phyloP scores from a whole-genome alignment of 2,888 invertebrate genomes.

The Lucinisca nassula region DNA sequence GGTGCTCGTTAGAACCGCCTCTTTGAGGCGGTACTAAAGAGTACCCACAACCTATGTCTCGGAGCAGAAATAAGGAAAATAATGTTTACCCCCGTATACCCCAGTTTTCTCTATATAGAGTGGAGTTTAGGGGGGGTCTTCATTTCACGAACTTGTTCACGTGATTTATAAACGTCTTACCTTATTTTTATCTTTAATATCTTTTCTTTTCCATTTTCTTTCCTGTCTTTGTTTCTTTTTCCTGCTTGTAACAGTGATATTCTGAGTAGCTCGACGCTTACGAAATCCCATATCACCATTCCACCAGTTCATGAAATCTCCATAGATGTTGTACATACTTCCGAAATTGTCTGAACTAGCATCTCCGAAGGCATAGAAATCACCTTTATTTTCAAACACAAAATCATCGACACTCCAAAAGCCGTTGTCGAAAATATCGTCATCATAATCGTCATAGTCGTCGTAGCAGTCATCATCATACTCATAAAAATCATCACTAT shows the following conservation, averaged over 20 bases:
- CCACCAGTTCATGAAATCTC: constrained; percentile 7
- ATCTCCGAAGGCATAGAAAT: neutral
- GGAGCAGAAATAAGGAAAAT: too few species aligned
- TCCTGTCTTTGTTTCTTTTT: neutral
- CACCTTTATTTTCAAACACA: neutral
- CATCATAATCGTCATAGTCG: constrained; percentile 17
- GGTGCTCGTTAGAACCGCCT: too few species aligned
- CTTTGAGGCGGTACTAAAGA: too few species aligned
- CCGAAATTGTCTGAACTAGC: neutral
- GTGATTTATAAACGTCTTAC: neutral
- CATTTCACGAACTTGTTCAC: too few species aligned
- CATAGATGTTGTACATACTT: neutral
- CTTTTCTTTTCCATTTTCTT: neutral
- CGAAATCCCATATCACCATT: neutral
- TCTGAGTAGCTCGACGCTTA: neutral
- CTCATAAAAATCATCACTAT: neutral
- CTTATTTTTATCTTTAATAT: neutral
- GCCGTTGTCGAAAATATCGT: neutral
- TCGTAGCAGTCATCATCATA: constrained; percentile 21
- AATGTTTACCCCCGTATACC: too few species aligned
- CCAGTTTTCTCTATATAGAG: too few species aligned
- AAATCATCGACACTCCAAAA: neutral
- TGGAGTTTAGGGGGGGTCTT: too few species aligned
- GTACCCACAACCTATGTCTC: too few species aligned
- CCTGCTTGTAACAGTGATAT: neutral